Evolutionary conservation across 2,113 vertebrate genomes (phyloP), one percentile per base, ranked within the genome.

Genomic region (Clarias macrocephalus): DNA sequence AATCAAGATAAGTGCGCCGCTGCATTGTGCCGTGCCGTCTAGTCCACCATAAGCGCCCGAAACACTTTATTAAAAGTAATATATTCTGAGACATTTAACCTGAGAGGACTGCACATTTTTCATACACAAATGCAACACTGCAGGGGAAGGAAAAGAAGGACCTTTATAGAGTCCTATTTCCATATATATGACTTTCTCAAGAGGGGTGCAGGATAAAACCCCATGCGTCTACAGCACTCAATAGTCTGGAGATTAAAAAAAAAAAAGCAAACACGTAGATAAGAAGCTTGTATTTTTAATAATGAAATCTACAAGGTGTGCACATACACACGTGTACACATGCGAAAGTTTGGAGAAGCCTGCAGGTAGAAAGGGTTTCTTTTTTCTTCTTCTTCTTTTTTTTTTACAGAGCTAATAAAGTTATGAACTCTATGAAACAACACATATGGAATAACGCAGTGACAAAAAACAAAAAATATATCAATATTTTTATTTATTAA

Each of bases 31-130:
- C 65, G 28, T 48, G 85, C 88, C 85, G 63, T 73, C 88, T 75
- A 82, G 89, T 91, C 92, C 88, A 88, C 80, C 90, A 88, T 92
- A 91, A 92, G 88, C 88, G 85, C 87, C 86, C 88, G 68, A 86
- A 88, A 79, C 72, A 72, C 86, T 90, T 89, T 87, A 91, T 88
- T 86, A 89, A 88, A 89, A 82, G 87, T 90, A 90, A 92, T 91
- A 90, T 91, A 93, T 91, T 93, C 84, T 37, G 80, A 84, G 85
- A 81, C 88, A 91, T 93, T 82, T 87, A 88, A 91, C 88, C 87
- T 84, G 62, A 56, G 85, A 81, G 88, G 86, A 80, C 85, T 82
- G 28, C 72, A 85, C 83, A 90, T 89, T 91, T 92, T 92, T 90
- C 85, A 92, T 91, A 62, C 66, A 80, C 77, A 90, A 87, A 86